These are phyloP conservation scores for Chloroceryle inda DNA, from an alignment of 2,797 vertebrate genomes.

Conservation along the genomic window DNA sequence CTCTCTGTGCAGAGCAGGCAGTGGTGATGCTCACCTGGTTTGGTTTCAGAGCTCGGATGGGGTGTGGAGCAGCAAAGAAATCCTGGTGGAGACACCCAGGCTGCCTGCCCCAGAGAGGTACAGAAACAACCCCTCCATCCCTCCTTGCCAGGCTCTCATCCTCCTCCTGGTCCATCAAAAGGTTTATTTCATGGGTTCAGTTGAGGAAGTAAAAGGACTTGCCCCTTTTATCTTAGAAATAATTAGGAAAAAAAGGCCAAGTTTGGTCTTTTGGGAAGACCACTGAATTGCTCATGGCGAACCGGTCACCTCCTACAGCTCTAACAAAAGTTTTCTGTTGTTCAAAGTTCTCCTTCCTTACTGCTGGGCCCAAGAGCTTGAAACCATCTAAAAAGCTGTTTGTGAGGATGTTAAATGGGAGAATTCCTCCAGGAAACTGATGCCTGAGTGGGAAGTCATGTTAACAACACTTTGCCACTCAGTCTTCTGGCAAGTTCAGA, in stretches of 20 bases:
- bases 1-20: background rate
- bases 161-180: background rate
- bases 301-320: background rate
- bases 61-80: conserved; percentile 47
- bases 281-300: background rate
- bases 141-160: background rate
- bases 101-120: conserved; percentile 62
- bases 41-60: conserved; percentile 45
- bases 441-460: background rate
- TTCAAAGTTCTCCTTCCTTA: background rate
- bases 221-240: background rate
- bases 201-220: background rate
- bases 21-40: background rate
- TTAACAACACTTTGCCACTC: background rate
- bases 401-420: background rate
- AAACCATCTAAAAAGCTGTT: background rate
- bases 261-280: background rate
- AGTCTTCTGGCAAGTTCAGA: conserved; percentile 25
- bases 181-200: background rate
- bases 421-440: background rate
- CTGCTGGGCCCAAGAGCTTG: background rate
- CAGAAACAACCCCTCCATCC: conserved; percentile 61
- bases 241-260: background rate
- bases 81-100: conserved; percentile 81
- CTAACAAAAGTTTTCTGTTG: background rate